A percentile compares a stretch with the other conserved stretches of the same genome.
Evolutionary conservation across 2,797 vertebrate species (phyloP).

Genomic region (Pseudomugil gertrudae): DNA sequence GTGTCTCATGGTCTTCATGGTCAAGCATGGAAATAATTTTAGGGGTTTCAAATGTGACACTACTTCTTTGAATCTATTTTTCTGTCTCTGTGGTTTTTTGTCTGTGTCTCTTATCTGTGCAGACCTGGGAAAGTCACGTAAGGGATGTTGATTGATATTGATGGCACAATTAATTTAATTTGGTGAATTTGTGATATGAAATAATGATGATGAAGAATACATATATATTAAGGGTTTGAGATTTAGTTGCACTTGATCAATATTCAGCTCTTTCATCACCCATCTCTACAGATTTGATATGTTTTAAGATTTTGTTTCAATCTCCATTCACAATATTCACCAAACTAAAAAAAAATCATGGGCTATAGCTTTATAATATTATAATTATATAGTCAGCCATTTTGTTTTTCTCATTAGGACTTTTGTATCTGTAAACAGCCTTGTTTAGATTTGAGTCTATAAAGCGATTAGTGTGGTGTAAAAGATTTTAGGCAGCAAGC

Average conservation of each 20-base stretch:
- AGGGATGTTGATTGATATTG: neutral
- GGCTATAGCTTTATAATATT: neutral
- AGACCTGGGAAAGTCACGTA: neutral
- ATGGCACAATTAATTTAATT: neutral
- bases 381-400: conserved; percentile 3
- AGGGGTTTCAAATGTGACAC: neutral
- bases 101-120: too few relatives aligned
- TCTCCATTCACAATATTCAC: conserved; percentile 5
- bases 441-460: conserved; percentile 37
- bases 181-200: neutral
- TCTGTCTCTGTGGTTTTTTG: too few relatives aligned
- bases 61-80: neutral
- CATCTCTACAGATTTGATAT: neutral
- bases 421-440: conserved; percentile 35
- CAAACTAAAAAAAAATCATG: neutral
- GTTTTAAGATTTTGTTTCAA: conserved; percentile 1
- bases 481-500: conserved; percentile 25
- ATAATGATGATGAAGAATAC: neutral
- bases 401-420: conserved; percentile 17
- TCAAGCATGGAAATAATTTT: neutral
- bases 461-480: conserved; percentile 13
- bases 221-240: neutral
- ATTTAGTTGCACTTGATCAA: neutral
- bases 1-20: too few relatives aligned
- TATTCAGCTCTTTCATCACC: neutral